Percentiles rank a stretch among this genome's conserved stretches.
phyloP scores from a whole-genome alignment of 1,140 invertebrate genomes.

The Bombus confusus region DNA sequence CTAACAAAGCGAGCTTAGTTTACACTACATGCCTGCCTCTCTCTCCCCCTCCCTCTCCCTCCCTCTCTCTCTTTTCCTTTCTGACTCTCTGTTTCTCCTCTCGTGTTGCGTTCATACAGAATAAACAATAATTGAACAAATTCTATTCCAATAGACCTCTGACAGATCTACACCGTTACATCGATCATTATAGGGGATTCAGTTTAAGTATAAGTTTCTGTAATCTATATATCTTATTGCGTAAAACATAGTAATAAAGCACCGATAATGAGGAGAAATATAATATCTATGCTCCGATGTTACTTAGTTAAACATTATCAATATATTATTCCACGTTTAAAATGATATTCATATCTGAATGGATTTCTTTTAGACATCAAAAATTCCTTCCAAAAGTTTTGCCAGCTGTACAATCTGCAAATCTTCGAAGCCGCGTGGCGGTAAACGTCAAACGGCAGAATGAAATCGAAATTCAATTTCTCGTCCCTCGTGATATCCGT shows the following conservation, averaged over 20 bases:
- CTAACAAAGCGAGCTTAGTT: slow-evolving; percentile 48
- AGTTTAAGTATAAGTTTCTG: background rate
- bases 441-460: slow-evolving; percentile 67
- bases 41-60: background rate
- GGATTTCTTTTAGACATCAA: background rate
- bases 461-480: slow-evolving; percentile 82
- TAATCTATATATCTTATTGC: background rate
- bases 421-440: slow-evolving; percentile 5
- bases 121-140: slow-evolving; percentile 19
- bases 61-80: background rate
- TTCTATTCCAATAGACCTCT: too few species aligned
- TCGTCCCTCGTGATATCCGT: slow-evolving; percentile 67
- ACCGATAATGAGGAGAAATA: background rate
- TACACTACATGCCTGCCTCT: background rate
- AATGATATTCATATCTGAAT: background rate
- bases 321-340: background rate
- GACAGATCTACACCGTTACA: background rate
- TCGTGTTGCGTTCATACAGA: background rate
- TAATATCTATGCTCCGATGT: background rate
- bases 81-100: background rate
- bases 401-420: slow-evolving; percentile 23
- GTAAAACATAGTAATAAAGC: background rate
- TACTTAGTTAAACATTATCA: background rate
- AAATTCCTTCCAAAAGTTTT: background rate
- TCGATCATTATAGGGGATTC: background rate